phyloP scores from a whole-genome alignment of 2,888 invertebrate species.

The Cosmopolites sordidus region DNA sequence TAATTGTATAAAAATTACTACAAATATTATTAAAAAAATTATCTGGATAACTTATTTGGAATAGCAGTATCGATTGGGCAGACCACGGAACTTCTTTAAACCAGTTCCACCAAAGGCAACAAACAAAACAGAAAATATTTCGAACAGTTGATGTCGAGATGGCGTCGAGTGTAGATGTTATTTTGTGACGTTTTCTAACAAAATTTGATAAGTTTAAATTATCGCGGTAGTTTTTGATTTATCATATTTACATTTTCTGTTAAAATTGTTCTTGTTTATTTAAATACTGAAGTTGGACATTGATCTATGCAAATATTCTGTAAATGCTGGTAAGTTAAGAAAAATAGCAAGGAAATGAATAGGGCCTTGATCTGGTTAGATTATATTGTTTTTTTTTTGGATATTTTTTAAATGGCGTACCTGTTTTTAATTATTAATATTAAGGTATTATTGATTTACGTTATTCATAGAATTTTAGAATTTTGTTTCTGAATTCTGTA shows the following conservation, averaged over 20 bases:
- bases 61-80: conserved; percentile 14
- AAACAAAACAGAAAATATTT: conserved; percentile 17
- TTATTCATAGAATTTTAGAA: too few species aligned
- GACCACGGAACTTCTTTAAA: conserved; percentile 12
- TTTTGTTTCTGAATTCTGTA: too few species aligned
- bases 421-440: too few species aligned
- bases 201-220: conserved; percentile 30
- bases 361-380: neutral
- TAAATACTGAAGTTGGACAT: neutral
- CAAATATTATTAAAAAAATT: too few species aligned
- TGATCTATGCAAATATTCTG: neutral
- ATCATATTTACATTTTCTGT: neutral
- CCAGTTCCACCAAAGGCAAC: conserved; percentile 16
- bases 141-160: conserved; percentile 41
- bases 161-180: conserved; percentile 38
- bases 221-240: conserved; percentile 21
- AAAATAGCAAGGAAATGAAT: neutral
- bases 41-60: too few species aligned
- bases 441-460: too few species aligned
- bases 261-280: neutral
- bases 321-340: neutral
- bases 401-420: too few species aligned
- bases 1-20: too few species aligned
- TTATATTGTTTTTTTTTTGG: neutral
- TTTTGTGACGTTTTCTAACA: conserved; percentile 37